Base-by-base conservation (phyloP, 2,113 vertebrate species). In the Cheirogaleus medius region DNA sequence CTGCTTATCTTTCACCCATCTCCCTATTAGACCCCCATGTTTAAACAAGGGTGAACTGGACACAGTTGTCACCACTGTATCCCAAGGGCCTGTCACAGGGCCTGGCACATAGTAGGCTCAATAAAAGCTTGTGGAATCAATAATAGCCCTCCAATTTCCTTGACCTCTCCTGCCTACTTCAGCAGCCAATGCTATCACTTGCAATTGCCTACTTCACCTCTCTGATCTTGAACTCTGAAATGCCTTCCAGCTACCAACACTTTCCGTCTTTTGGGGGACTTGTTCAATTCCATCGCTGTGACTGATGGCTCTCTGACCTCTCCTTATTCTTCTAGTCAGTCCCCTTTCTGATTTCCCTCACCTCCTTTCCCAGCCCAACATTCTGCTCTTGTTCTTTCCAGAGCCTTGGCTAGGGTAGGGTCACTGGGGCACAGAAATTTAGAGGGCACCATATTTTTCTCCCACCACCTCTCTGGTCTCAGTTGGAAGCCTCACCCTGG, bases 381-480 rank as follows among this genome's bases (percentile, higher is more conserved):
- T 77, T 93, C 91, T 94, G 60, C 86, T 95, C 95, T 93, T 93
- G 91, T 97, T 97, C 77, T 96, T 97, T 97, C 91, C 91, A 94
- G 76, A 91, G 60, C 66, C 91, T 92, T 91, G 89, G 91, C 68
- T 92, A 89, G 93, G 91, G 83, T 78, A 63, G 96, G 97, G 97
- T 98, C 96, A 97, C 73, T 58, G 68, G 95, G 91, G 86, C 95
- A 97, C 86, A 94, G 96, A 97, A 93, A 97, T 94, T 89, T 97
- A 93, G 93, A 95, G 96, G 86, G 91, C 68, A 96, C 82, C 60
- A 42, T 97, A 97, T 97, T 97, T 98, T 98, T 98, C 97, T 98
- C 97, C 96, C 98, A 97, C 89, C 96, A 97, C 95, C 87, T 97
- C 97, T 94, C 97, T 93, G 86, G 95, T 92, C 96, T 97, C 94